Percentiles rank a stretch among this genome's conserved stretches.
phyloP scores from a whole-genome alignment of 30 jellyfish, hydroid and myxozoan genomes.

The Nemopilema nomurai region DNA sequence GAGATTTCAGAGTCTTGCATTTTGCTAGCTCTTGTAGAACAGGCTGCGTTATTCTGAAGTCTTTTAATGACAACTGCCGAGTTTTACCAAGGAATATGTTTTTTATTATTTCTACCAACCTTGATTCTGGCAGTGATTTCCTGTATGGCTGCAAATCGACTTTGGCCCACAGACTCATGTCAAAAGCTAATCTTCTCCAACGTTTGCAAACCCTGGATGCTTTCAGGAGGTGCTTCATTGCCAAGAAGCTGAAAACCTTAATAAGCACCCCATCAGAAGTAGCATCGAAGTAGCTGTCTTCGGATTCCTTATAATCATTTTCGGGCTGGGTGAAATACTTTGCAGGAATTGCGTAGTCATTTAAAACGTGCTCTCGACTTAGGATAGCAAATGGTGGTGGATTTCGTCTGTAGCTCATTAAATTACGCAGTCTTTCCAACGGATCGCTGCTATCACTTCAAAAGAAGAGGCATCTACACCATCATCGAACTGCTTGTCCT shows the following conservation, averaged over 20 bases:
- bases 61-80: conserved; percentile 13
- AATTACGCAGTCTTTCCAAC: background rate
- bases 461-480: background rate
- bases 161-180: conserved; percentile 34
- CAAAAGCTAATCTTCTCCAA: conserved; percentile 48
- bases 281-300: background rate
- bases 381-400: background rate
- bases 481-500: background rate
- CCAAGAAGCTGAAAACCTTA: conserved; percentile 1
- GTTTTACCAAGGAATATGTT: conserved; percentile 1
- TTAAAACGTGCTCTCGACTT: background rate
- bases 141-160: conserved; percentile 53
- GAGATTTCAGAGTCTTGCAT: conserved; percentile 26
- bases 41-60: conserved; percentile 20
- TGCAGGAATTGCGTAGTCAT: background rate
- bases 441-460: background rate
- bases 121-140: background rate
- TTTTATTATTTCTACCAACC: conserved; percentile 7
- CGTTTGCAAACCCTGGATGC: conserved; percentile 36
- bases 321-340: background rate
- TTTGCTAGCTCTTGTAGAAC: conserved; percentile 22
- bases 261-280: background rate
- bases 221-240: background rate
- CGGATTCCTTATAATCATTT: background rate
- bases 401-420: background rate